Evolutionary conservation across 2,888 invertebrate species (phyloP).

Genomic region (Schizotus pectinicornis): DNA sequence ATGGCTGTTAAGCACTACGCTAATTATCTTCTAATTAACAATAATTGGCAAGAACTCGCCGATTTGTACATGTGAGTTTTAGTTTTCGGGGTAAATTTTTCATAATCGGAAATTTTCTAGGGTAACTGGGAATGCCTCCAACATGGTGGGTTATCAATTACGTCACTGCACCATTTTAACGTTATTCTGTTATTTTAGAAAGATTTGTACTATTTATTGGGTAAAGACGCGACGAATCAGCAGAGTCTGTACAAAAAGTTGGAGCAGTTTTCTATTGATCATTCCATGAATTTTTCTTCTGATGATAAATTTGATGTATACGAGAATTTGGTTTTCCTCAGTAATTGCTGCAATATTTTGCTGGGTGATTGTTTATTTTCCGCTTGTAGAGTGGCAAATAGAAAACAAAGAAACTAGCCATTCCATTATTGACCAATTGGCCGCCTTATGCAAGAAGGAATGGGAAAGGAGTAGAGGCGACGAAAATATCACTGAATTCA

Average conservation of each 20-base stretch:
- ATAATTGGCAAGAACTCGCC: conserved; percentile 71
- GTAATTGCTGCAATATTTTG: conserved; percentile 34
- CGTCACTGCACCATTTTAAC: neutral
- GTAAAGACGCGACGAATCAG: conserved; percentile 41
- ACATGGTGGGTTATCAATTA: conserved; percentile 44
- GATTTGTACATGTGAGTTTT: conserved; percentile 74
- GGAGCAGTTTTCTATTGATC: conserved; percentile 43
- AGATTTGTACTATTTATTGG: conserved; percentile 48
- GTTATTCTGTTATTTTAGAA: conserved; percentile 37
- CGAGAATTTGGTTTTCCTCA: conserved; percentile 45
- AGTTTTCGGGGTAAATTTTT: neutral
- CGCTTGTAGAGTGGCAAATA: conserved; percentile 48
- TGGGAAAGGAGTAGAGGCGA: conserved; percentile 39
- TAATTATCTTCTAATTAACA: conserved; percentile 72
- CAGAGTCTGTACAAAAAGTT: conserved; percentile 39
- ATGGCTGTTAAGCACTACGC: conserved; percentile 77
- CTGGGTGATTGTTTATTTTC: neutral
- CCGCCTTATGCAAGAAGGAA: conserved; percentile 44
- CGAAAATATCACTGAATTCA: conserved; percentile 45
- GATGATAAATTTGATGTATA: conserved; percentile 42
- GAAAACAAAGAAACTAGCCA: conserved; percentile 40
- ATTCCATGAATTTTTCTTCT: conserved; percentile 41
- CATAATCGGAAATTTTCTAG: conserved; percentile 39
- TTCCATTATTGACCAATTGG: conserved; percentile 48
- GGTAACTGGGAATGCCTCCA: conserved; percentile 47